Conservation (phyloP, 2,797 vertebrate species). For the Peromyscus melanophrys region DNA sequence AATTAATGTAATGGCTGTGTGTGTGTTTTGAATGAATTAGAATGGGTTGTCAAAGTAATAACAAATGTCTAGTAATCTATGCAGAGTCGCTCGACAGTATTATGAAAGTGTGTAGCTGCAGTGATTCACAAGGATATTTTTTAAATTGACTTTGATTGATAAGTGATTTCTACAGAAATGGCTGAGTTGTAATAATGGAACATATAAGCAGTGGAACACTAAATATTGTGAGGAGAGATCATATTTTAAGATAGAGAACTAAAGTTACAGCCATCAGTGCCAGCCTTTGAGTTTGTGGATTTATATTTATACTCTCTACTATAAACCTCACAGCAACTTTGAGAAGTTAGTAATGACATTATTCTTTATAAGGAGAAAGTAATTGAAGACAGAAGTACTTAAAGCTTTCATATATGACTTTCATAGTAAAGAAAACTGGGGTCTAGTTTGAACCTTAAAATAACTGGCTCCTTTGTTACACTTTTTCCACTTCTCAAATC, state of each 20-base stretch:
- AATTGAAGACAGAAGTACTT: conserved; percentile 16
- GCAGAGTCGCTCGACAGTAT: not conserved
- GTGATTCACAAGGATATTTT: conserved; percentile 20
- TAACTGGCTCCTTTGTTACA: not conserved
- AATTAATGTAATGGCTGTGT: not conserved
- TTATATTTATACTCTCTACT: not conserved
- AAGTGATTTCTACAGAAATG: conserved; percentile 46
- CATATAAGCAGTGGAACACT: not conserved
- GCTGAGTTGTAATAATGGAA: conserved; percentile 30
- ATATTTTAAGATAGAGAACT: conserved; percentile 32
- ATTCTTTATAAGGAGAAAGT: conserved; percentile 25
- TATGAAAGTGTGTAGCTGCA: not conserved
- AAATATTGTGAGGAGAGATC: conserved; percentile 13
- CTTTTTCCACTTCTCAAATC: not conserved
- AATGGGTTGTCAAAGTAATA: not conserved
- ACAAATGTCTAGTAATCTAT: conserved; percentile 38
- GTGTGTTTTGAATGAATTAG: not conserved
- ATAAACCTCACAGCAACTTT: not conserved
- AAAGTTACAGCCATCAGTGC: not conserved
- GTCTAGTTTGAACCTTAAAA: not conserved
- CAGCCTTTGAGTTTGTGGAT: not conserved
- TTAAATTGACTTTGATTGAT: conserved; percentile 38
- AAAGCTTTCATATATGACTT: conserved; percentile 15
- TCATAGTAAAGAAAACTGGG: not conserved
- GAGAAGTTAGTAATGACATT: not conserved